Evolutionary conservation across 2,113 vertebrate genomes (phyloP), one percentile per base, ranked within the genome.

Genomic region (Cinclus mexicanus): DNA sequence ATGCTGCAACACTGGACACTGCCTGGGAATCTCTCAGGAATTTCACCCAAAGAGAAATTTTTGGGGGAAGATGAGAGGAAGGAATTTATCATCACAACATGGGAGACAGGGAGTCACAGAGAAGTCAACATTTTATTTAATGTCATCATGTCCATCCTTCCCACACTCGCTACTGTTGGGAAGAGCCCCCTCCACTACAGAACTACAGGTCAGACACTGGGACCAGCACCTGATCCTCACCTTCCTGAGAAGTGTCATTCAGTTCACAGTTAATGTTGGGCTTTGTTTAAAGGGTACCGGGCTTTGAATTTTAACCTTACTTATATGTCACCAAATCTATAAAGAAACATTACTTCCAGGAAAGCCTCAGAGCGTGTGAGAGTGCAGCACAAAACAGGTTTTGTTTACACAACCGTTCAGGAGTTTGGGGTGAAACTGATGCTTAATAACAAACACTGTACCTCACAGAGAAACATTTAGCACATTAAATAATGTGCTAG

Each of bases 1-100:
- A 8, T 1, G 4, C 31, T 22, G 50, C 55, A 44, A 9, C n/a
- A 2, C 29, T 17, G 28, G 39, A 8, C 35, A 23, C 19, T 1
- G 2, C 68, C 68, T 37, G 28, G 12, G 47, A n/a, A 47, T 7
- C 52, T 35, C 41, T 46, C 12, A 25, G 17, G 33, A 53, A 39
- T 75, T 42, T 35, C 59, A 37, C 18, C 25, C 39, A 20, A 53
- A 47, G 31, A 57, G 26, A 26, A 68, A 12, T 26, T 41, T 35
- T 14, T 3, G 9, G 6, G 8, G 13, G 21, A 52, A 72, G 14
- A 12, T 18, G 33, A 70, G 16, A 22, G n/a, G 28, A 75, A 35
- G 29, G 14, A 80, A 69, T 70, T 85, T 55, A 83, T 53, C 37
- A 80, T 47, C 29, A 50, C 47, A n/a, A 31, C 35, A 29, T 1